Conservation (phyloP, 1,140 invertebrate species). For the Hestina assimilis region DNA sequence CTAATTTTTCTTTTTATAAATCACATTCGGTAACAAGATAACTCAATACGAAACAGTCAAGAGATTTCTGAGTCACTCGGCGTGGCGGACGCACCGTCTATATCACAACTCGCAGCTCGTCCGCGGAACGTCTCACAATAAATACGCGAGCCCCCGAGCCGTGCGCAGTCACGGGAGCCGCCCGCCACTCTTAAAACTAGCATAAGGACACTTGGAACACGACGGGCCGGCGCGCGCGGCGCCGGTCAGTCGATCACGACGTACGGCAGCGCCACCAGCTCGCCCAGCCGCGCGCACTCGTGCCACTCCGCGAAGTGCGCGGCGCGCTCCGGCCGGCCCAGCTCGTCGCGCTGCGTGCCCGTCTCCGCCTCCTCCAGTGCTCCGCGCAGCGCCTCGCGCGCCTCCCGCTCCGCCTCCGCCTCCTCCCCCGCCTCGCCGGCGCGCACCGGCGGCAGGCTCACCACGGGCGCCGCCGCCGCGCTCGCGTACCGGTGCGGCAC, state of each 20-base stretch:
- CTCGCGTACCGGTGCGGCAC: constrained; percentile 33
- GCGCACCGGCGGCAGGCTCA: constrained; percentile 27
- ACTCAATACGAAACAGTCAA: constrained; percentile 67
- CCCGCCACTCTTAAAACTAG: constrained; percentile 44
- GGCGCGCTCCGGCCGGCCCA: constrained; percentile 48
- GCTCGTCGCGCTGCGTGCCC: constrained; percentile 34
- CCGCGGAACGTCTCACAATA: constrained; percentile 1
- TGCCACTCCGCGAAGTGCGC: constrained; percentile 88
- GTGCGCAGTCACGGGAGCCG: constrained; percentile 11
- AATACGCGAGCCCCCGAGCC: constrained; percentile 3
- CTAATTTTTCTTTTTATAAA: constrained; percentile 70
- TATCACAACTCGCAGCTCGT: constrained; percentile 45
- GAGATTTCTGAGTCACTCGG: constrained; percentile 44
- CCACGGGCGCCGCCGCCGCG: constrained; percentile 40
- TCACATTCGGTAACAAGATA: constrained; percentile 76
- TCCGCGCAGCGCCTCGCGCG: constrained; percentile 5
- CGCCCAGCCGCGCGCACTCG: constrained; percentile 84
- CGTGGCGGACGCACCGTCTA: constrained; percentile 23
- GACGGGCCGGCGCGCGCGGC: constrained; percentile 10
- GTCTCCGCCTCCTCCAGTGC: constrained; percentile 25
- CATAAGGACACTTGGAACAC: constrained; percentile 37
- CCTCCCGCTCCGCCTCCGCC: constrained; percentile 18
- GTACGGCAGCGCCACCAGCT: constrained; percentile 91
- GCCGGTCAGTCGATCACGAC: constrained; percentile 93
- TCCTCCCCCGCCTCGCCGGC: constrained; percentile 19